phyloP scores from a whole-genome alignment of 2,797 vertebrate genomes.

The Rachycentron canadum region DNA sequence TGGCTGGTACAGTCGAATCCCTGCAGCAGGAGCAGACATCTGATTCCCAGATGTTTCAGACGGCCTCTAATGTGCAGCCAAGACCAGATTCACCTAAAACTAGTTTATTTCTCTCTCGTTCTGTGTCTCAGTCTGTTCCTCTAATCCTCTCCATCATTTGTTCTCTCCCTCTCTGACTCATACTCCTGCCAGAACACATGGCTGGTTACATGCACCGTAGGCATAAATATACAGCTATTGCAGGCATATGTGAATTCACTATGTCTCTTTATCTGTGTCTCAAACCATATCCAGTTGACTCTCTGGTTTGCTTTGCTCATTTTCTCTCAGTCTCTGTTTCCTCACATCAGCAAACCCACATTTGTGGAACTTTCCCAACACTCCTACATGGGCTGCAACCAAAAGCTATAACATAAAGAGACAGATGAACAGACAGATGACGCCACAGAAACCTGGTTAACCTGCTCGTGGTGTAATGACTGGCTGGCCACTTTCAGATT shows the following conservation, averaged over 20 bases:
- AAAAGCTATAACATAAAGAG: not conserved
- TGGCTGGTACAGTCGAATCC: slow-evolving; percentile 45
- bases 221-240: not conserved
- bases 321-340: not conserved
- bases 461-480: not conserved
- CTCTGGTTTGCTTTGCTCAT: slow-evolving; percentile 1
- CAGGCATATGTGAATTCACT: slow-evolving; percentile 4
- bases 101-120: not conserved
- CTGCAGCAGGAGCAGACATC: slow-evolving; percentile 66
- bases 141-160: slow-evolving; percentile 15
- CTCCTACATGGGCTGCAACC: not conserved
- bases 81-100: slow-evolving; percentile 45
- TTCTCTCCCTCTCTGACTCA: slow-evolving; percentile 6
- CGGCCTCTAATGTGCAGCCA: slow-evolving; percentile 64
- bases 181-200: slow-evolving; percentile 4
- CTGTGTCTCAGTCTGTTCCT: slow-evolving; percentile 20
- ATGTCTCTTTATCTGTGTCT: not conserved
- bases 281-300: slow-evolving; percentile 33
- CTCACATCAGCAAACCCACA: slow-evolving; percentile 31
- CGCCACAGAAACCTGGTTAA: slow-evolving; percentile 9
- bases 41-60: slow-evolving; percentile 81
- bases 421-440: slow-evolving; percentile 2
- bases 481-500: slow-evolving; percentile 24
- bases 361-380: slow-evolving; percentile 32
- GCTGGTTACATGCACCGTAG: not conserved